These are phyloP conservation scores for Drosophila trapezifrons DNA, from an alignment of 1,140 invertebrate species.

Conservation along the genomic window DNA sequence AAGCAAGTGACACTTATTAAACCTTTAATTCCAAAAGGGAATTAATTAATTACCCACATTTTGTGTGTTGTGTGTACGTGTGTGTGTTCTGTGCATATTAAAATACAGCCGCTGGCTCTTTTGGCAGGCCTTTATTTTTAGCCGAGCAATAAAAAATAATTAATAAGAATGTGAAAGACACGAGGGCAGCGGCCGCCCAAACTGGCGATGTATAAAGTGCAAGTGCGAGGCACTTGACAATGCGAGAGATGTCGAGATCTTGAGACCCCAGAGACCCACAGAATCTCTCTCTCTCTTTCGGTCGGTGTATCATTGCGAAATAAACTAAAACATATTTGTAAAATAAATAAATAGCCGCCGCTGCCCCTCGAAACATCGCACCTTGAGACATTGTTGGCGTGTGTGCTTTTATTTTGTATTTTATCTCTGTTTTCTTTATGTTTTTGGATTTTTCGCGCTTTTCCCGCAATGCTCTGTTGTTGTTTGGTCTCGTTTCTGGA, in stretches of 20 bases:
- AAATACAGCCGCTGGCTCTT: conserved; percentile 17
- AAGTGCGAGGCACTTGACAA: conserved; percentile 58
- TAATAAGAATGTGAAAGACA: conserved; percentile 53
- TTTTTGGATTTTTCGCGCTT: conserved; percentile 26
- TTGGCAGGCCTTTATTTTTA: conserved; percentile 57
- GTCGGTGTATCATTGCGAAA: conserved; percentile 58
- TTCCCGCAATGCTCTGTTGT: conserved; percentile 18
- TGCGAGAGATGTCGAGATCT: conserved; percentile 23
- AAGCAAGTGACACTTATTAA: conserved; percentile 65
- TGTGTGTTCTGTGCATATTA: conserved; percentile 20
- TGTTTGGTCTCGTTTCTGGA: conserved; percentile 36
- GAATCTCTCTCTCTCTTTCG: conserved; percentile 6
- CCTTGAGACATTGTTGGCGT: conserved; percentile 64
- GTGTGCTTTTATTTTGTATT: conserved; percentile 5
- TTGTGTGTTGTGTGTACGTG: conserved; percentile 3
- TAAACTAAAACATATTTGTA: conserved; percentile 75
- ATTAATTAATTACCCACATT: conserved; percentile 27
- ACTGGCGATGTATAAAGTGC: conserved; percentile 49
- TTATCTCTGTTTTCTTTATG: conserved; percentile 17
- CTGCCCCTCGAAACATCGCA: conserved; percentile 19
- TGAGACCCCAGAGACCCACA: conserved; percentile 5
- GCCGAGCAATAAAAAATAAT: conserved; percentile 54
- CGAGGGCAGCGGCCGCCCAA: conserved; percentile 16
- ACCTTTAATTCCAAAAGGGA: conserved; percentile 10
- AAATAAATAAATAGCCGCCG: conserved; percentile 69